Percentiles rank a stretch among this genome's conserved stretches.
Conservation (phyloP, 2,797 vertebrate species). For the Gobio occitaniae region DNA sequence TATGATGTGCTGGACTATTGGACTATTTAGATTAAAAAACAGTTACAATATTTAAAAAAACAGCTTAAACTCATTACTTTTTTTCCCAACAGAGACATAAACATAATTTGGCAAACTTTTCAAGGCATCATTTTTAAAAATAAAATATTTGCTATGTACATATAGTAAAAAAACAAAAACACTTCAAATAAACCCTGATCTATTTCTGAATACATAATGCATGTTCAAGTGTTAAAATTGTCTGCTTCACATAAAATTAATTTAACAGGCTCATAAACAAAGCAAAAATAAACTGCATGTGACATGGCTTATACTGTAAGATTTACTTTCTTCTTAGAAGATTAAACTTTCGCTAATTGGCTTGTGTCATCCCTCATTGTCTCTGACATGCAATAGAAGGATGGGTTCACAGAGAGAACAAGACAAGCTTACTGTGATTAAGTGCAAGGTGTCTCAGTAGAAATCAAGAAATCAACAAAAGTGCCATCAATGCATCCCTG, state of each 20-base stretch:
- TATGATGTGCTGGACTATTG: background rate
- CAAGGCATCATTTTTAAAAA: background rate
- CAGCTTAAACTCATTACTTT: background rate
- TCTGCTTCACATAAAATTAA: background rate
- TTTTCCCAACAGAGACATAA: background rate
- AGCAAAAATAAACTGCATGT: background rate
- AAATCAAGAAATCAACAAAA: conserved; percentile 20
- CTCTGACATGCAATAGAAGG: conserved; percentile 46
- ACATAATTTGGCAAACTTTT: background rate
- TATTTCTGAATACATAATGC: background rate
- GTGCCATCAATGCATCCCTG: background rate
- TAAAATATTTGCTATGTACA: background rate
- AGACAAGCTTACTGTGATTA: conserved; percentile 24
- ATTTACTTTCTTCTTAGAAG: conserved; percentile 51
- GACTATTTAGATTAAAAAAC: background rate
- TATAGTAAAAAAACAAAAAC: background rate
- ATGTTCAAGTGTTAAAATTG: background rate
- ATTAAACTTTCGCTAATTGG: conserved; percentile 63
- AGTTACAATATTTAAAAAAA: background rate
- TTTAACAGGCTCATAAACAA: background rate
- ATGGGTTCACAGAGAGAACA: conserved; percentile 11
- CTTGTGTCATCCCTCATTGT: conserved; percentile 62
- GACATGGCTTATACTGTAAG: conserved; percentile 29
- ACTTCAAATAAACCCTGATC: background rate
- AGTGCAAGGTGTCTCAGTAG: background rate